Conservation (phyloP, 1,140 invertebrate species). For the Penaeus japonicus region DNA sequence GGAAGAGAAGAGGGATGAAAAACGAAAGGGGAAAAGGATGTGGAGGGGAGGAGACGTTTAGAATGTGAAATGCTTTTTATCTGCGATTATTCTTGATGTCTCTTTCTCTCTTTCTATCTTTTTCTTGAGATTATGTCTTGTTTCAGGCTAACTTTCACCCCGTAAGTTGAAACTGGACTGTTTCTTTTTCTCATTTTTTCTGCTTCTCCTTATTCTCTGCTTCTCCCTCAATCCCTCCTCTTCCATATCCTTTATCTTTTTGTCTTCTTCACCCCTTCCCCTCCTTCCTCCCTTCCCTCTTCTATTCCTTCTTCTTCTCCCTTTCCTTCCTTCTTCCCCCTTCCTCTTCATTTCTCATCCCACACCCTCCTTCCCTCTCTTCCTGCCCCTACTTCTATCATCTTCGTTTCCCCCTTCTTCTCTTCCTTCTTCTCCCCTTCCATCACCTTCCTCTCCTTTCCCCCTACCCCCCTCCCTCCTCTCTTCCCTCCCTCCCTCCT, state of each 20-base stretch:
- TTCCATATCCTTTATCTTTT: neutral
- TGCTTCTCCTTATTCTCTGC: too few species aligned
- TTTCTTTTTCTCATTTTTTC: too few species aligned
- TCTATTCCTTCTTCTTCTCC: neutral
- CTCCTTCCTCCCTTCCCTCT: too few species aligned
- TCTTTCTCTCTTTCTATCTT: slow-evolving; percentile 18
- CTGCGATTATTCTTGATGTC: too few species aligned
- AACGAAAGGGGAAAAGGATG: too few species aligned
- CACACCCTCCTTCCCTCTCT: neutral
- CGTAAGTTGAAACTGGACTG: neutral
- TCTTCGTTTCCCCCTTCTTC: neutral
- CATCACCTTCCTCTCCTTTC: neutral
- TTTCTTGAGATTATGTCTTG: neutral
- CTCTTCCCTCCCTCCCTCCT: neutral
- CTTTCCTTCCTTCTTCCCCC: neutral
- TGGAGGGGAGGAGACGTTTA: too few species aligned
- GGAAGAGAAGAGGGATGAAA: too few species aligned
- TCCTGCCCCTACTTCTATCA: too few species aligned
- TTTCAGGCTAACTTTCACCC: neutral
- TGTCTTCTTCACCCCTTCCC: neutral
- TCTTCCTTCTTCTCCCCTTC: neutral
- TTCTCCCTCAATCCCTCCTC: neutral
- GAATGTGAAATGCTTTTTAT: too few species aligned
- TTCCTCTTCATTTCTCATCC: neutral
- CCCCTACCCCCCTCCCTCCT: neutral